phyloP scores from a whole-genome alignment of 2,888 invertebrate species.

The Spialia ferax region DNA sequence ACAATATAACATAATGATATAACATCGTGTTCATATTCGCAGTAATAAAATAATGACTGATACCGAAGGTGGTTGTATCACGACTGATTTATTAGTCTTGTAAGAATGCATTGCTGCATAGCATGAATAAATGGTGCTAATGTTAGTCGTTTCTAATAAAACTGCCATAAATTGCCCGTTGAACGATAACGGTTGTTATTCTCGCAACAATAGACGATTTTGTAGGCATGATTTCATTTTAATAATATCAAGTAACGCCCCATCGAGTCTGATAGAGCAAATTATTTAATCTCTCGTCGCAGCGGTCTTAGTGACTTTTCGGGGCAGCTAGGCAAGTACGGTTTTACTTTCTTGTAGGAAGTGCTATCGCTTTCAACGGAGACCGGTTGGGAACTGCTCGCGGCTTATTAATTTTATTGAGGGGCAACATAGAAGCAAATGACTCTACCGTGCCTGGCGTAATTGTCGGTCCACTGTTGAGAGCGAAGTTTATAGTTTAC shows the following conservation, averaged over 20 bases:
- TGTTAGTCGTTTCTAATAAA: slow-evolving; percentile 58
- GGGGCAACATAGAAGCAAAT: slow-evolving; percentile 50
- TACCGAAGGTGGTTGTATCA: slow-evolving; percentile 47
- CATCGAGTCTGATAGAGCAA: slow-evolving; percentile 8
- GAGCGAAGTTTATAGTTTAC: slow-evolving; percentile 8
- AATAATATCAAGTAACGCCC: slow-evolving; percentile 16
- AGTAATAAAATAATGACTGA: slow-evolving; percentile 51
- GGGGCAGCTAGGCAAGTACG: slow-evolving; percentile 62
- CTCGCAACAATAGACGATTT: slow-evolving; percentile 52
- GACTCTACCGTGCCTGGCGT: slow-evolving; percentile 24
- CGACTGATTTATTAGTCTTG: slow-evolving; percentile 55
- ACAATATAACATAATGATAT: slow-evolving; percentile 12
- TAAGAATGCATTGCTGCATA: slow-evolving; percentile 51
- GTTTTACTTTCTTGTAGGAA: slow-evolving; percentile 86
- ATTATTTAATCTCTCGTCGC: slow-evolving; percentile 21
- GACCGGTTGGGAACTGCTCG: slow-evolving; percentile 74
- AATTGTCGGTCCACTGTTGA: slow-evolving; percentile 14
- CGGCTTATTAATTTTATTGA: slow-evolving; percentile 56
- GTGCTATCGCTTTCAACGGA: slow-evolving; percentile 83
- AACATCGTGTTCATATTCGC: slow-evolving; percentile 58
- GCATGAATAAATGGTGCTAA: slow-evolving; percentile 54
- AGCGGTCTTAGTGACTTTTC: slow-evolving; percentile 62
- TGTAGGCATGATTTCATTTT: slow-evolving; percentile 41
- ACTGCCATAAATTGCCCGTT: slow-evolving; percentile 57
- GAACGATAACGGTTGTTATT: slow-evolving; percentile 48